Base-by-base conservation (phyloP, 2,797 vertebrate genomes). In the Phalloptychus januarius region DNA sequence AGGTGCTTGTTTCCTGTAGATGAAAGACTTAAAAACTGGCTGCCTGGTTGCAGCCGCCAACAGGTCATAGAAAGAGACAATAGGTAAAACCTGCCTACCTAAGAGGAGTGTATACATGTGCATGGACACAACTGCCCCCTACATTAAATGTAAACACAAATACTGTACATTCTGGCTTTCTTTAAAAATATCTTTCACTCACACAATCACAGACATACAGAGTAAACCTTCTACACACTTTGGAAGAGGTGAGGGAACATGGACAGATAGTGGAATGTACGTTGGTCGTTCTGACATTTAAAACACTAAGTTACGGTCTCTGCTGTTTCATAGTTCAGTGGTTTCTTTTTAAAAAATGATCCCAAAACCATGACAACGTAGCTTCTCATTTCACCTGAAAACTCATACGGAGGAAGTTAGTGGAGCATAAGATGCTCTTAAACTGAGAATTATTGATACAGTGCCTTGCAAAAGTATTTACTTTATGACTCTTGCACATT, bases 221-320 rank as follows among this genome's bases (percentile, higher is more conserved):
- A 82, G 78, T 79, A 79, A 87, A 87, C 87, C 78, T 86, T 79
- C 46, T 28, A 91, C 88, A 92, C 86, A 92, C 90, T 56, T 89
- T 83, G 81, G 87, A 87, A 82, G 79, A 79, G 84, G 87, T 82
- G 84, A 89, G 58, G 78, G 78, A 76, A 15, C 89, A 71, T 85
- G 58, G 78, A 86, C 79, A 33, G 75, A 44, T 76, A 50, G 91
- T 93, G 94, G 93, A 95, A 94, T 94, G 94, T 92, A 90, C 79
- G 89, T 92, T 78, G 76, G 77, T 87, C 72, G 23, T 63, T 86
- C 83, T 81, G 87, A 79, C 83, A 69, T 78, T 86, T 74, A 87
- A 88, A 91, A 92, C 94, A 94, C 92, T 65, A 86, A 91, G 93
- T 94, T 92, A 75, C 88, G 91, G 94, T 93, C 94, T 92, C 86